Conservation (phyloP, 2,797 vertebrate species). For the Malurus leucopterus region DNA sequence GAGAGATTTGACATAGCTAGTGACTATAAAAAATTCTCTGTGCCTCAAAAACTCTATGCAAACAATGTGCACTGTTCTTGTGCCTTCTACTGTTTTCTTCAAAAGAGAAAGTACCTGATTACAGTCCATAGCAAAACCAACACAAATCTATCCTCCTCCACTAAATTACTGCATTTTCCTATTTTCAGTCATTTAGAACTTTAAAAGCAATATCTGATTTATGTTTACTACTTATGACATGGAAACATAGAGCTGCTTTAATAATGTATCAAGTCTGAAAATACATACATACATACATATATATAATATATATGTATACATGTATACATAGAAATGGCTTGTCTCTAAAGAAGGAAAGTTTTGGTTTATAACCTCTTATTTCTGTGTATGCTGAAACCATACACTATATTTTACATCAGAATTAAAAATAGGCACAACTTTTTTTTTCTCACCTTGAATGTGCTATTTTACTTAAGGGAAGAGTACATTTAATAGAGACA, state of each 20-base stretch:
- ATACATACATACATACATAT: neutral
- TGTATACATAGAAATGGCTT: neutral
- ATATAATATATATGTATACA: too few species aligned
- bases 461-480: conserved; percentile 1
- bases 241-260: neutral
- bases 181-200: neutral
- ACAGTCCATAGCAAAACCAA: neutral
- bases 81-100: neutral
- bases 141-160: neutral
- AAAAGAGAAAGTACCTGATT: neutral
- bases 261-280: neutral
- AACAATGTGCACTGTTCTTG: neutral
- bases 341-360: neutral
- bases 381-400: neutral
- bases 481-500: neutral
- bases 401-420: neutral
- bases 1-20: neutral
- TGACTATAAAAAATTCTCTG: neutral
- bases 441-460: conserved; percentile 6
- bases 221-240: neutral
- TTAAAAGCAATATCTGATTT: neutral
- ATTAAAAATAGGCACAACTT: conserved; percentile 29
- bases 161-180: neutral
- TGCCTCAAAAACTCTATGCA: neutral
- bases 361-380: neutral